phyloP scores from a whole-genome alignment of 2,113 vertebrate genomes.

The Eclectus roratus region DNA sequence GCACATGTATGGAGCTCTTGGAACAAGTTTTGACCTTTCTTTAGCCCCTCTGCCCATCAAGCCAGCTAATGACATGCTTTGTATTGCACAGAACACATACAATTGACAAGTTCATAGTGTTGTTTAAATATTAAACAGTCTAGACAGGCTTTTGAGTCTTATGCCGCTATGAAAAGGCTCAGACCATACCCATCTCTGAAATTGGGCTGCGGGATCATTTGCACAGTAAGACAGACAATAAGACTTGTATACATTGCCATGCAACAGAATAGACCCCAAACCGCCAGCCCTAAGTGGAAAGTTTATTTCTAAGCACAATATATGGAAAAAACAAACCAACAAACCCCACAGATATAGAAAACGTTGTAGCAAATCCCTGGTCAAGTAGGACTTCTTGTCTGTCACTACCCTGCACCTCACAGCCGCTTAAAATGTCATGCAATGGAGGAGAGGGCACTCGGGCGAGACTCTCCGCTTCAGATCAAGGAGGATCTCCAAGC shows the following conservation, averaged over 20 bases:
- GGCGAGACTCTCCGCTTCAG: not conserved
- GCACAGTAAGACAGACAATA: constrained; percentile 64
- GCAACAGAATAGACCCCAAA: constrained; percentile 67
- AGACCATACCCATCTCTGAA: constrained; percentile 56
- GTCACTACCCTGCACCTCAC: constrained; percentile 63
- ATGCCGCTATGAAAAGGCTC: not conserved
- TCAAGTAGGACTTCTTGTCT: constrained; percentile 64
- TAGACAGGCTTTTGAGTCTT: constrained; percentile 60
- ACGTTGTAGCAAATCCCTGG: constrained; percentile 69
- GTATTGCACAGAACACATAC: constrained; percentile 68
- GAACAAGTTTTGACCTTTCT: constrained; percentile 58
- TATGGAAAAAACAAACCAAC: constrained; percentile 70
- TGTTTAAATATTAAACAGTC: constrained; percentile 71
- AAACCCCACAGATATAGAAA: constrained; percentile 69
- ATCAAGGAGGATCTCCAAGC: constrained; percentile 30
- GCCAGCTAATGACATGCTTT: constrained; percentile 59
- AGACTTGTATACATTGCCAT: constrained; percentile 68
- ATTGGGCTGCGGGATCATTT: constrained; percentile 55
- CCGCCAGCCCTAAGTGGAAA: constrained; percentile 63
- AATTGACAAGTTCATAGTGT: constrained; percentile 65
- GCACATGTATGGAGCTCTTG: constrained; percentile 33
- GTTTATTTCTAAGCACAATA: constrained; percentile 69
- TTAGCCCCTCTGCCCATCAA: constrained; percentile 54
- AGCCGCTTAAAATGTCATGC: constrained; percentile 56
- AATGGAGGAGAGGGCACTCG: constrained; percentile 57